Evolutionary conservation across 2,113 vertebrate species (phyloP).

Genomic region (Elephantulus edwardii): DNA sequence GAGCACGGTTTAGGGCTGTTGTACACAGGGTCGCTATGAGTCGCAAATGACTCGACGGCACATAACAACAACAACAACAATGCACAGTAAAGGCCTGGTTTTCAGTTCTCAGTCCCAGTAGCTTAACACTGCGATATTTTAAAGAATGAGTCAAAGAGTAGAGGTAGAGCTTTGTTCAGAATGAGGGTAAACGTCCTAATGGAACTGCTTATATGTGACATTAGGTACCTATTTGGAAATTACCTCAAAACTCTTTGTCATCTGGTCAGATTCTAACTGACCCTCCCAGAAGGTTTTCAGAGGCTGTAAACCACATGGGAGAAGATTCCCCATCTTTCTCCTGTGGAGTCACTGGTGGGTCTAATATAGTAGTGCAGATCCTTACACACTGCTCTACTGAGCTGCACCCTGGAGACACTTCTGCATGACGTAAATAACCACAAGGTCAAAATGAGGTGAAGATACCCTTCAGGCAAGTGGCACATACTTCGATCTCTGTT

Average conservation of each 20-base stretch:
- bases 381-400: too few relatives aligned
- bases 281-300: too few relatives aligned
- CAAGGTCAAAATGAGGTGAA: background rate
- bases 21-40: too few relatives aligned
- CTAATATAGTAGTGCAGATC: too few relatives aligned
- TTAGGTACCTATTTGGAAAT: background rate
- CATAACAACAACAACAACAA: too few relatives aligned
- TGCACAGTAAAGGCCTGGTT: background rate
- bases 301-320: too few relatives aligned
- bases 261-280: too few relatives aligned
- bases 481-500: background rate
- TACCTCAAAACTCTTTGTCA: too few relatives aligned
- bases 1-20: too few relatives aligned
- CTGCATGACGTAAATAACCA: background rate
- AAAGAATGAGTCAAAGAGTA: background rate
- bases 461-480: background rate
- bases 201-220: background rate
- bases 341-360: too few relatives aligned
- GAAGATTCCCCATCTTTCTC: too few relatives aligned
- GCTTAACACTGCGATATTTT: background rate
- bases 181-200: background rate
- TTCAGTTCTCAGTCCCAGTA: background rate
- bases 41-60: too few relatives aligned
- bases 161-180: background rate
- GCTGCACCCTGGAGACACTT: background rate